Evolutionary conservation across 2,797 vertebrate species (phyloP).

Genomic region (Gobionotothen gibberifrons): DNA sequence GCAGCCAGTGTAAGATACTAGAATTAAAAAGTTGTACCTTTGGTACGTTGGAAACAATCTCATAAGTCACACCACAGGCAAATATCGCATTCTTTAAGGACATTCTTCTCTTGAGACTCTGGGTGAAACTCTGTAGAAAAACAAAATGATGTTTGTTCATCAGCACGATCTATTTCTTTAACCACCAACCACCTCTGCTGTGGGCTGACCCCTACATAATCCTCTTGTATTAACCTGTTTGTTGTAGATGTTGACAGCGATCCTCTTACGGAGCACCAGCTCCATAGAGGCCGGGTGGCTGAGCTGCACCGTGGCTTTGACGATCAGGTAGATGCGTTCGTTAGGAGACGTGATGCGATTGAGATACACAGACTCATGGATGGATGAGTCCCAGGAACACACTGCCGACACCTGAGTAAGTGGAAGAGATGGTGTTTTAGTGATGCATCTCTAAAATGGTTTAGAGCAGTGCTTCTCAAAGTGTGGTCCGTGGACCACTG

Average conservation of each 20-base stretch:
- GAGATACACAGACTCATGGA: slow-evolving; percentile 95
- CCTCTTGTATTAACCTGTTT: slow-evolving; percentile 87
- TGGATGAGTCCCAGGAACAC: slow-evolving; percentile 98
- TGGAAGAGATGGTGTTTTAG: slow-evolving; percentile 15
- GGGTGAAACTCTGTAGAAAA: slow-evolving; percentile 92
- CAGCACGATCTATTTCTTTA: not conserved
- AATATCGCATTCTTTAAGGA: slow-evolving; percentile 93
- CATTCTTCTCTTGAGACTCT: slow-evolving; percentile 97
- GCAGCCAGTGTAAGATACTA: not conserved
- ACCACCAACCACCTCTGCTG: not conserved
- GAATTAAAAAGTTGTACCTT: slow-evolving; percentile 84
- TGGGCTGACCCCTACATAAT: not conserved
- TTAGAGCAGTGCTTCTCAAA: too few species aligned
- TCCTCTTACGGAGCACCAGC: slow-evolving; percentile 94
- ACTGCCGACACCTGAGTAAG: slow-evolving; percentile 88
- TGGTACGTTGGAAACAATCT: slow-evolving; percentile 99
- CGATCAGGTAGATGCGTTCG: slow-evolving; percentile 95
- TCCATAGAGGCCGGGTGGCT: slow-evolving; percentile 97
- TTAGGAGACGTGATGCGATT: slow-evolving; percentile 94
- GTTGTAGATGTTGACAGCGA: slow-evolving; percentile 97
- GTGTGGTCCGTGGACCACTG: too few species aligned
- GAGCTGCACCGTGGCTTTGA: slow-evolving; percentile 95
- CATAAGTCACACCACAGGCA: slow-evolving; percentile 94
- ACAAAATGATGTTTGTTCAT: slow-evolving; percentile 9
- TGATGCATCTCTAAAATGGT: not conserved